Evolutionary conservation across 2,113 vertebrate genomes (phyloP), one percentile per base, ranked within the genome.

Genomic region (Ursus arctos): DNA sequence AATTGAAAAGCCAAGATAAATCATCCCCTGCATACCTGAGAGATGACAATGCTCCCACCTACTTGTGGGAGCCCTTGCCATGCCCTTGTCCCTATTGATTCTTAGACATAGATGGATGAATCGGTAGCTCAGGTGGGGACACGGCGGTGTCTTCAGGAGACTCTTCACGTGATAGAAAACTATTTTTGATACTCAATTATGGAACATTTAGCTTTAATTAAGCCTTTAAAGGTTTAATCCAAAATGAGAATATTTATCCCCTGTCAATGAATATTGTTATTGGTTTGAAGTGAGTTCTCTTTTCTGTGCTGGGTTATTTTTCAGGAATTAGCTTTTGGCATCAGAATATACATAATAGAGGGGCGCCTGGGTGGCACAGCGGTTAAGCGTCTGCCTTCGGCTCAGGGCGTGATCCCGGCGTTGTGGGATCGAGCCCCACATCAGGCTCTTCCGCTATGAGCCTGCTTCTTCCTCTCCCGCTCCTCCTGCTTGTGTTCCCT

Each of bases 291-390:
- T 94, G 84, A 5, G 82, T 63, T 63, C 19, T 59, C 67, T 93
- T 96, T 94, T 93, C 67, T 79, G 69, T 98, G 36, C n/a, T 96
- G 24, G 31, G 95, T 98, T 98, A 93, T 98, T 96, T 89, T 97
- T 94, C 76, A 98, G 89, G 98, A 98, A 97, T 97, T 96, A 91
- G 83, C 65, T 83, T 98, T 84, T 95, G 57, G 0, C 76, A 95
- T 97, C 33, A 93, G 88, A 96, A 93, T 49, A 9, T 72, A 49
- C 72, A 11, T 85, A 76, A 92, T 93, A 95, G 95, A 91, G 36
- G 36, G 36, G 36, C 36, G 36, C 36, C 36, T 36, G 36, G 36
- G 36, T 36, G 36, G 36, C 36, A 36, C 36, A 36, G 36, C 36
- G 36, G 36, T 36, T 36, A 36, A 36, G 36, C 36, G 36, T 36